Evolutionary conservation across 2,113 vertebrate genomes (phyloP).

Genomic region (Lampris incognitus): DNA sequence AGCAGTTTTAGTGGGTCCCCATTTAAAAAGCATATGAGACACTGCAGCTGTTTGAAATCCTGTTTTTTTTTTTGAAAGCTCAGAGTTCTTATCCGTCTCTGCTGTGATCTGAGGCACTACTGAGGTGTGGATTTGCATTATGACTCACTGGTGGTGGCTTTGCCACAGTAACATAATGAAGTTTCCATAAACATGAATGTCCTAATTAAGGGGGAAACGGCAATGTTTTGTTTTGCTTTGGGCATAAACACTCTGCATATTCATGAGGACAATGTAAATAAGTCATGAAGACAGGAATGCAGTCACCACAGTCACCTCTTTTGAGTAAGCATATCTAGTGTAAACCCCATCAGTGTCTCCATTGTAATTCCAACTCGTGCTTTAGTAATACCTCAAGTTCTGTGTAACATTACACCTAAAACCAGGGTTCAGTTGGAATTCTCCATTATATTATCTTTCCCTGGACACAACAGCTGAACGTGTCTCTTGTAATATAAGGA

Average conservation of each 20-base stretch:
- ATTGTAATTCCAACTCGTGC: background rate
- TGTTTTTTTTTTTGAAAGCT: background rate
- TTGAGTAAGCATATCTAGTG: conserved; percentile 6
- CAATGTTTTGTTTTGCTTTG: conserved; percentile 22
- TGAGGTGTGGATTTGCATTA: background rate
- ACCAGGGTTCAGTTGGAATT: background rate
- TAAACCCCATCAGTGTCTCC: background rate
- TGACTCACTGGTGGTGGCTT: background rate
- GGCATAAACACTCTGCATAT: conserved; percentile 36
- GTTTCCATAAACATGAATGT: conserved; percentile 22
- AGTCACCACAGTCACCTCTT: background rate
- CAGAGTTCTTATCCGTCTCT: background rate
- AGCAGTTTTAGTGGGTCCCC: too few species aligned
- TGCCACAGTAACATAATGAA: conserved; percentile 2
- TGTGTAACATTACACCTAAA: background rate
- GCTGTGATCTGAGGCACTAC: background rate
- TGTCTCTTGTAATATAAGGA: background rate
- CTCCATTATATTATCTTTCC: background rate
- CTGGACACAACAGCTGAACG: background rate
- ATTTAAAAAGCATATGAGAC: background rate
- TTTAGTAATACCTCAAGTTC: background rate
- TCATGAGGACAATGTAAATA: conserved; percentile 38
- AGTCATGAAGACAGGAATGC: background rate
- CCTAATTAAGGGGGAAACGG: conserved; percentile 27
- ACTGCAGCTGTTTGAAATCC: background rate